These are phyloP conservation scores for Esperia sulphurella DNA, from an alignment of 2,888 invertebrate species.

Conservation along the genomic window DNA sequence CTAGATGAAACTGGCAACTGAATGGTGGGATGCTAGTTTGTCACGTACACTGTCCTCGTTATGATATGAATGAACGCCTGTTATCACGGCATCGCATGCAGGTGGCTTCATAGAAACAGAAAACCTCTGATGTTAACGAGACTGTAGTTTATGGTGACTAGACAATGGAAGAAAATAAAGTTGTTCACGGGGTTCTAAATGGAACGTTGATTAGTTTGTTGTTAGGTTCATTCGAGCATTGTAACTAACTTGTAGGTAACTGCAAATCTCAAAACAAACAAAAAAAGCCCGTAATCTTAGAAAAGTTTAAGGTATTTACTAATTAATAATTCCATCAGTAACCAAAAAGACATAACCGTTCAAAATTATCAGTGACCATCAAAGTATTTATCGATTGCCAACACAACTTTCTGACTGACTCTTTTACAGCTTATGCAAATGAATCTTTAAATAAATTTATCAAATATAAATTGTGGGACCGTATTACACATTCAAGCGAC, in stretches of 20 bases:
- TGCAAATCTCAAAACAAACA: too few species aligned
- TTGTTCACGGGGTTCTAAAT: constrained; percentile 13
- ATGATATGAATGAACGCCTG: constrained; percentile 62
- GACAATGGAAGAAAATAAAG: constrained; percentile 16
- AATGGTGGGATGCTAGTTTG: constrained; percentile 22
- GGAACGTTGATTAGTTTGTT: too few species aligned
- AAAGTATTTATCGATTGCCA: constrained; percentile 11
- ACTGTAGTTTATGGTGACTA: constrained; percentile 12
- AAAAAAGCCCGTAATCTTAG: too few species aligned
- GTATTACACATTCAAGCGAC: constrained; percentile 67
- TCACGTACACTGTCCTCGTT: constrained; percentile 53
- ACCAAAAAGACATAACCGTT: too few species aligned
- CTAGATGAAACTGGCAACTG: constrained; percentile 17
- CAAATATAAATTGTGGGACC: constrained; percentile 77
- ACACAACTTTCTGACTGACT: constrained; percentile 54
- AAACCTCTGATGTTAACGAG: constrained; percentile 17
- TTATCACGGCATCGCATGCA: constrained; percentile 57
- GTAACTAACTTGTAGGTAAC: too few species aligned
- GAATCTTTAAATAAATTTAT: constrained; percentile 71
- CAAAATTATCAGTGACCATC: too few species aligned
- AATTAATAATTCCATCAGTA: too few species aligned
- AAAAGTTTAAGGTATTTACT: too few species aligned
- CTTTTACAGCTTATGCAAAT: constrained; percentile 71
- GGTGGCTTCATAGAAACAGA: constrained; percentile 39
- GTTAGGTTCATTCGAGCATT: too few species aligned